These are phyloP conservation scores for Macrophya annulata DNA, from an alignment of 2,888 invertebrate genomes.

Conservation along the genomic window DNA sequence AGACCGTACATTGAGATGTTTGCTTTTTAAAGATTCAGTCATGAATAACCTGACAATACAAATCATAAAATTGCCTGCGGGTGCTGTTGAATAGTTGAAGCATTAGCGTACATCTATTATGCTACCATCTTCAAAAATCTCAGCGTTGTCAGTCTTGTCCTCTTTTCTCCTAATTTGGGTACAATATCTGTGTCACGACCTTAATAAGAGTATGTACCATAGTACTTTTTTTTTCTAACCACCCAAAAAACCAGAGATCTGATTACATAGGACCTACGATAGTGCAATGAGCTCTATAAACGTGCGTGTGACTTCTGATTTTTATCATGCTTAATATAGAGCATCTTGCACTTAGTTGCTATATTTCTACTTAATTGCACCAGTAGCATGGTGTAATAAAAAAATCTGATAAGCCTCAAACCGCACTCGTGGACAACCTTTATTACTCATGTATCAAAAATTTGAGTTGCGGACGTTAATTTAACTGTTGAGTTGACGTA, in stretches of 20 bases:
- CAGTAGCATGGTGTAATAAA: conserved; percentile 14
- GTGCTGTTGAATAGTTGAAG: neutral
- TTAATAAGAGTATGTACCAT: conserved; percentile 29
- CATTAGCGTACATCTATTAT: neutral
- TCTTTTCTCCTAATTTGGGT: conserved; percentile 23
- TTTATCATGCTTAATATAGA: neutral
- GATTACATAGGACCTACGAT: neutral
- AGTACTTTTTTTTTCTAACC: neutral
- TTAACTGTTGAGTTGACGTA: too few relatives aligned
- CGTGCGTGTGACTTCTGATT: conserved; percentile 1
- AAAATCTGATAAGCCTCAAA: neutral
- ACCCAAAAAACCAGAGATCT: neutral
- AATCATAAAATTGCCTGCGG: neutral
- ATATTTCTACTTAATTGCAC: neutral
- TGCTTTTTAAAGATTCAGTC: neutral
- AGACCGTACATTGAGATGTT: neutral
- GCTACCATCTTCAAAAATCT: neutral
- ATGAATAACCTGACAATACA: neutral
- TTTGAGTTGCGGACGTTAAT: neutral
- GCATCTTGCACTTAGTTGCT: neutral
- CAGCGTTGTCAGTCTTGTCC: neutral
- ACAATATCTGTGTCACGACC: conserved; percentile 20
- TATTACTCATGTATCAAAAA: neutral
- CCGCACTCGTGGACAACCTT: neutral
- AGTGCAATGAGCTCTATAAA: neutral